Evolutionary conservation across 2,797 vertebrate species (phyloP), one percentile per base, ranked within the genome.

Genomic region (Artibeus lituratus): DNA sequence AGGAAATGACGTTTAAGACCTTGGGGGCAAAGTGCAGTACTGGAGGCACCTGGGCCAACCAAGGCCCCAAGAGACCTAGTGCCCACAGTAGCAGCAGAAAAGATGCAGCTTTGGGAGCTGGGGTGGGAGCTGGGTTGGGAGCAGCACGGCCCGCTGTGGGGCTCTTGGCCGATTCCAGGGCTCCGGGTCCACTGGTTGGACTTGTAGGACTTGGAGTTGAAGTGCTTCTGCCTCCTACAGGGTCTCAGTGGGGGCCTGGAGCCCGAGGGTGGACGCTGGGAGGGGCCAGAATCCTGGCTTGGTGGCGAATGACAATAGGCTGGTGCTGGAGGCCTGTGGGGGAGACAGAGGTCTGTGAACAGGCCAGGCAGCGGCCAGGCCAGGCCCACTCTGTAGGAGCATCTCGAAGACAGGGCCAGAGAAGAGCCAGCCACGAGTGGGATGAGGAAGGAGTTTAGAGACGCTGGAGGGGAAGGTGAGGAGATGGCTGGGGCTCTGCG

Each of bases 191-290:
- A 82, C 55, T 42, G 91, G 37, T 19, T 87, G n/a, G 69, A 86
- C 59, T 67, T 94, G 95, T 12, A 91, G 94, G 88, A 86, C 91
- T 94, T 37, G 67, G 67, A 29, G 73, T 7, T 81, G 96, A 94
- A 95, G 94, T 80, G 78, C 93, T 94, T 97, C 96, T 92, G 87
- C 80, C 78, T 88, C 81, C 73, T 22, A 29, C 62, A 94, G 24
- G 51, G 86, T 80, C 89, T 97, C 91, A 97, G 91, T 94, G 96
- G 51, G 97, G 94, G 15, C 97, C 97, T 86, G 97, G 97, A 72
- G 97, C 95, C 93, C 97, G 92, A 76, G 96, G 97, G 0, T 76
- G 92, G 16, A 85, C 72, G 21, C 74, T 73, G 24, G 96, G 87
- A 0, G 85, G 95, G 8, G 16, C 53, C 18, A 87, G 44, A 87